Conservation (phyloP, 92 coral and sea anemone species). For the Siderastrea siderea region DNA sequence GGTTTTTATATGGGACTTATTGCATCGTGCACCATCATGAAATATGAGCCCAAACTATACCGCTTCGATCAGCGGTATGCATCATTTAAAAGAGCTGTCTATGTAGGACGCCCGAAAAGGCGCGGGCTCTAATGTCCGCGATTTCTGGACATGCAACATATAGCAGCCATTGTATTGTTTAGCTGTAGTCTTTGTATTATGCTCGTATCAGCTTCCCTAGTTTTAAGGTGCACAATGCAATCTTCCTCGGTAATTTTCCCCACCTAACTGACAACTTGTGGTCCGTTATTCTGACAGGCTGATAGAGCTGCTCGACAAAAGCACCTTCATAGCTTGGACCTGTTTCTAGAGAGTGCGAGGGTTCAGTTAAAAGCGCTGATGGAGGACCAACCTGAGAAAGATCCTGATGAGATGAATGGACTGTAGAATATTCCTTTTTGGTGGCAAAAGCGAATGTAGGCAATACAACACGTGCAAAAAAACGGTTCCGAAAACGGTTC, state of each 20-base stretch:
- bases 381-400: conserved; percentile 56
- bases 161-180: not conserved
- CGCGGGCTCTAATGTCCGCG: too few species aligned
- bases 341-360: conserved; percentile 91
- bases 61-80: too few species aligned
- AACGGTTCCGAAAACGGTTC: too few species aligned
- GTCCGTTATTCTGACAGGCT: conserved; percentile 62
- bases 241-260: not conserved
- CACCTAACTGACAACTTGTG: not conserved
- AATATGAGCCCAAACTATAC: too few species aligned
- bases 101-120: too few species aligned
- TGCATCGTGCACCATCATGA: too few species aligned
- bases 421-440: not conserved
- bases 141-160: not conserved
- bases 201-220: not conserved
- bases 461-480: too few species aligned
- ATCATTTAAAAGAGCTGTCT: too few species aligned
- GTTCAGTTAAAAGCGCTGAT: conserved; percentile 85
- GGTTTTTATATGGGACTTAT: too few species aligned
- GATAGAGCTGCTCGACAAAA: conserved; percentile 80
- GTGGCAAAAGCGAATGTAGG: not conserved
- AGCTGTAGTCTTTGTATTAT: not conserved
- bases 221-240: not conserved
- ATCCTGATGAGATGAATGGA: conserved; percentile 7
- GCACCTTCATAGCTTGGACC: conserved; percentile 84